Evolutionary conservation across 2,888 invertebrate genomes (phyloP), one percentile per base, ranked within the genome.

Genomic region (Chirona hameri): DNA sequence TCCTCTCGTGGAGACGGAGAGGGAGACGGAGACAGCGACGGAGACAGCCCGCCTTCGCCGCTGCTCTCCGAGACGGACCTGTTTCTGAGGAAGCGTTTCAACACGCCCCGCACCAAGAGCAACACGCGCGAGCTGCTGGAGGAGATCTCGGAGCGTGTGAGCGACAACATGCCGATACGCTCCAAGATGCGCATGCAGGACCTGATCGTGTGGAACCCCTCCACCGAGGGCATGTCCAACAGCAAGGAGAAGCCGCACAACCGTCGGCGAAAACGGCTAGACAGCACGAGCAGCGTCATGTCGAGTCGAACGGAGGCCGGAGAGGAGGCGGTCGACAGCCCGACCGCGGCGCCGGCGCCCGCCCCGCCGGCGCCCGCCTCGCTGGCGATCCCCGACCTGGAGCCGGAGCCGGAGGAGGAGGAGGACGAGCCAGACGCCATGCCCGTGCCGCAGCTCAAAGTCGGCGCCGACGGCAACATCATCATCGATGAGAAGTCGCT

Each of bases 181-280:
- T n/a, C n/a, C n/a, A n/a, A 88, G 83, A 91, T 97, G 85, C 96
- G 94, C 80, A 97, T 98, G 96, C 93, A 94, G 85, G 97, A n/a
- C n/a, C n/a, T n/a, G n/a, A n/a, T 97, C 86, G 95, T 93, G 89
- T 97, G 95, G 89, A 97, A 97, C 89, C 97, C 97, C 9, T 88
- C 90, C 1, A 82, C 79, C 7, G 84, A 84, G 69, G 84, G 84
- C 0, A 85, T 85, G 85, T 80, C 80, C 52, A 52, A 48, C 80
- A 80, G 52, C 52, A 55, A 79, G 48, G 39, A n/a, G 46, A 24
- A 79, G 4, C 79, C 31, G 21, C 7, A 0, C 31, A 39, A 15
- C 29, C 27, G 48, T 10, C 39, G 48, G 24, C 79, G 79, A 46
- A n/a, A 15, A 10, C 72, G 72, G 5, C 72, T 12, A 15, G 18